A percentile compares a stretch with the other conserved stretches of the same genome.
phyloP scores from a whole-genome alignment of 2,797 vertebrate species.

The Gobionotothen gibberifrons region DNA sequence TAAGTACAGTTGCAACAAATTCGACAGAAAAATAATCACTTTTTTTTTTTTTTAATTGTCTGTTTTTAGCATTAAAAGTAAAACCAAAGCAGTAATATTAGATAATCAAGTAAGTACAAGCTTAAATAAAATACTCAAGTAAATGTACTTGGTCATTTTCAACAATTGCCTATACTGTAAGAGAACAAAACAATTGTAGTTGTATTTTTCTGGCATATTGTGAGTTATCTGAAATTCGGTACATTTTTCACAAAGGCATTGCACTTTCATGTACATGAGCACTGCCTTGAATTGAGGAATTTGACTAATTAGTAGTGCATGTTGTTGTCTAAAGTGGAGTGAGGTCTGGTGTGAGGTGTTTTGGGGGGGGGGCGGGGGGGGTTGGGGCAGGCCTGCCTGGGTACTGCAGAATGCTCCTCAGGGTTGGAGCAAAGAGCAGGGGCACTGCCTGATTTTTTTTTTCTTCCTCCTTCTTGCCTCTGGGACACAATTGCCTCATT shows the following conservation, averaged over 20 bases:
- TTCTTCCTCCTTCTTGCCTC: constrained; percentile 76
- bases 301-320: constrained; percentile 18
- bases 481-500: constrained; percentile 87
- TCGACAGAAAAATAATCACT: no score
- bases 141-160: constrained; percentile 3
- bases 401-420: constrained; percentile 74
- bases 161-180: no score
- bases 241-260: not conserved
- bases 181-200: not conserved
- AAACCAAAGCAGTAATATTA: not conserved
- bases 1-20: no score
- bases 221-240: not conserved
- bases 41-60: no score
- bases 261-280: not conserved
- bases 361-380: constrained; percentile 56
- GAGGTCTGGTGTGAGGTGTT: constrained; percentile 54
- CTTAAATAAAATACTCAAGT: not conserved
- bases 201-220: not conserved
- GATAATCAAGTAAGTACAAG: not conserved
- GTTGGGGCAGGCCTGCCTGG: constrained; percentile 54
- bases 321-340: constrained; percentile 28
- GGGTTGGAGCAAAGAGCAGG: constrained; percentile 78
- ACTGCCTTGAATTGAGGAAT: constrained; percentile 11
- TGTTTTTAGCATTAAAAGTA: not conserved
- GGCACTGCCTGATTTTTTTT: constrained; percentile 60